Evolutionary conservation across 1,140 invertebrate species (phyloP).

Genomic region (Ganaspis sp.): DNA sequence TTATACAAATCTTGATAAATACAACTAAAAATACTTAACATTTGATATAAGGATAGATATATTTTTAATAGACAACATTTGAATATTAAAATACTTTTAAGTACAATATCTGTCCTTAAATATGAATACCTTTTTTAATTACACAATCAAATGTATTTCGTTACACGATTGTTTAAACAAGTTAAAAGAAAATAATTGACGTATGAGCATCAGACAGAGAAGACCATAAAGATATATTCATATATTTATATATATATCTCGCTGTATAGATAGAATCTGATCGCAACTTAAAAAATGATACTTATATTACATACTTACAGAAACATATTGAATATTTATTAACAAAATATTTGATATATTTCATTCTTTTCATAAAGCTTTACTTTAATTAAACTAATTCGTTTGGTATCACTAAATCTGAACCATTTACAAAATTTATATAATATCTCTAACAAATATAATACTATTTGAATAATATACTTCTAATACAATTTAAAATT

Average conservation of each 20-base stretch:
- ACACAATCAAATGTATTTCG: neutral
- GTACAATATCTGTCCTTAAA: conserved; percentile 40
- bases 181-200: conserved; percentile 22
- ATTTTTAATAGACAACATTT: conserved; percentile 26
- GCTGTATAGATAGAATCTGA: conserved; percentile 20
- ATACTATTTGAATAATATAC: neutral
- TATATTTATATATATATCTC: neutral
- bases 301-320: conserved; percentile 19
- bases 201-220: conserved; percentile 15
- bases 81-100: conserved; percentile 31
- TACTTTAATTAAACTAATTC: conserved; percentile 24
- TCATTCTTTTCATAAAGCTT: neutral
- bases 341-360: conserved; percentile 23
- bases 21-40: conserved; percentile 26
- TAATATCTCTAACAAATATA: neutral
- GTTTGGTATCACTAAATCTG: neutral
- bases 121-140: neutral
- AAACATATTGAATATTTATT: conserved; percentile 23
- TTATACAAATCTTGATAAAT: neutral
- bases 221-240: conserved; percentile 13
- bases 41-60: conserved; percentile 26
- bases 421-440: conserved; percentile 1
- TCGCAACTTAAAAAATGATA: conserved; percentile 10
- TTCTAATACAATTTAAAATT: neutral
- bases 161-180: neutral